phyloP scores from a whole-genome alignment of 2,113 vertebrate genomes.

The Machaerirhynchus nigripectus region DNA sequence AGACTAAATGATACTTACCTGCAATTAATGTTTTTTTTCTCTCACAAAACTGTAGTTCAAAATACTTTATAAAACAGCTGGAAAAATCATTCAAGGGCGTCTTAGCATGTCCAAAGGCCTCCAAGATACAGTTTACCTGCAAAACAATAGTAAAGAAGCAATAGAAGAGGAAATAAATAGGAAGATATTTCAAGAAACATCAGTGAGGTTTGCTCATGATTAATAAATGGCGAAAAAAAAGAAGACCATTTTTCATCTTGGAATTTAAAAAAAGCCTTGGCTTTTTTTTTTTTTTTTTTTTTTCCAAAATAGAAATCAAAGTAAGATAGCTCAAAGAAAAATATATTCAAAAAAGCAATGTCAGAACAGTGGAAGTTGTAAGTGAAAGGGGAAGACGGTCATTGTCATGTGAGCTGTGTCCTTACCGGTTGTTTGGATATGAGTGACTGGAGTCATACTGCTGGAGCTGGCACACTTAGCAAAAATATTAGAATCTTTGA shows the following conservation, averaged over 20 bases:
- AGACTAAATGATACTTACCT: slow-evolving; percentile 69
- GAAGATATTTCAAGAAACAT: background rate
- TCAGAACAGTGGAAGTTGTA: background rate
- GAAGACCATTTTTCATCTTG: background rate
- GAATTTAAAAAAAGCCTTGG: background rate
- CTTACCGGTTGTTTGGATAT: background rate
- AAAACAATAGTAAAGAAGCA: background rate
- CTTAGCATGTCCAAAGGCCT: slow-evolving; percentile 91
- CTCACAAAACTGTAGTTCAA: slow-evolving; percentile 88
- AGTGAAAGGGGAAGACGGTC: background rate
- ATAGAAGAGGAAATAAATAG: background rate
- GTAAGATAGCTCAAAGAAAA: background rate
- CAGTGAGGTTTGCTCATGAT: background rate
- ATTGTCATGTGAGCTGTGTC: background rate
- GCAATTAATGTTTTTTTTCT: slow-evolving; percentile 77
- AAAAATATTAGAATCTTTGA: background rate
- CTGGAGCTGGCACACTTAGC: background rate
- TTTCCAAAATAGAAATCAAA: background rate
- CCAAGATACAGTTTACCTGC: slow-evolving; percentile 86
- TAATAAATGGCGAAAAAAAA: rapidly evolving
- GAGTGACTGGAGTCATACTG: background rate
- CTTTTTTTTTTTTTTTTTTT: background rate
- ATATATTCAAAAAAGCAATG: background rate
- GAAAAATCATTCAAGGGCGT: slow-evolving; percentile 83
- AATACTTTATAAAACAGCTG: slow-evolving; percentile 88